Evolutionary conservation across 2,113 vertebrate species (phyloP).

Genomic region (Nannospalax galili): DNA sequence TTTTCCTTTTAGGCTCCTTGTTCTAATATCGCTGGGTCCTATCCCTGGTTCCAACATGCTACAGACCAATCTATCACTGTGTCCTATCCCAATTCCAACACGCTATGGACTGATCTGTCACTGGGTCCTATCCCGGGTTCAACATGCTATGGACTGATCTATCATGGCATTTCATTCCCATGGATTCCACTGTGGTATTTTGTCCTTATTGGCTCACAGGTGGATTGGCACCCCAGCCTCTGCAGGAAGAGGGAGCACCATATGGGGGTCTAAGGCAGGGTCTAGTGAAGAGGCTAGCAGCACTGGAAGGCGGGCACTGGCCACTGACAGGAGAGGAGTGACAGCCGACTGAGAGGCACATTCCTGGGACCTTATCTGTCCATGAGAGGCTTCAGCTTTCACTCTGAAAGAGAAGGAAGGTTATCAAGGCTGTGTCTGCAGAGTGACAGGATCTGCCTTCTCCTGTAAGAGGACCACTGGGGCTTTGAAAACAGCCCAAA

Average conservation of each 20-base stretch:
- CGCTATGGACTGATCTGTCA: no score
- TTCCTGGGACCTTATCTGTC: not conserved
- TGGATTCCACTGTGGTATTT: not conserved
- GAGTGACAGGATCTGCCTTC: not conserved
- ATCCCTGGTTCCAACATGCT: not conserved
- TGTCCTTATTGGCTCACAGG: not conserved
- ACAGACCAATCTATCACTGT: no score
- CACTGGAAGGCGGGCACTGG: no score
- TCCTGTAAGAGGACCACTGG: no score
- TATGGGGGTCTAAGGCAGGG: not conserved
- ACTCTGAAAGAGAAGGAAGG: not conserved
- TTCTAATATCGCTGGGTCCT: not conserved
- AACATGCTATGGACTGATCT: not conserved
- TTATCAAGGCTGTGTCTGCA: not conserved
- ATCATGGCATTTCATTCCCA: not conserved
- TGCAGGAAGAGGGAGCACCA: not conserved
- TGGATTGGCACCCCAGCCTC: not conserved
- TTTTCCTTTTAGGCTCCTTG: not conserved
- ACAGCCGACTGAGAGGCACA: not conserved
- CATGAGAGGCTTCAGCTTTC: not conserved
- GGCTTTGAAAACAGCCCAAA: not conserved
- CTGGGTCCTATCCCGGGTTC: no score
- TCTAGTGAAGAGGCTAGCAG: not conserved
- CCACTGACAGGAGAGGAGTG: not conserved
- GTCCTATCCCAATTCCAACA: not conserved